Percentiles rank a stretch among this genome's conserved stretches.
Conservation (phyloP, 2,113 vertebrate genomes). For the Pimephales promelas region DNA sequence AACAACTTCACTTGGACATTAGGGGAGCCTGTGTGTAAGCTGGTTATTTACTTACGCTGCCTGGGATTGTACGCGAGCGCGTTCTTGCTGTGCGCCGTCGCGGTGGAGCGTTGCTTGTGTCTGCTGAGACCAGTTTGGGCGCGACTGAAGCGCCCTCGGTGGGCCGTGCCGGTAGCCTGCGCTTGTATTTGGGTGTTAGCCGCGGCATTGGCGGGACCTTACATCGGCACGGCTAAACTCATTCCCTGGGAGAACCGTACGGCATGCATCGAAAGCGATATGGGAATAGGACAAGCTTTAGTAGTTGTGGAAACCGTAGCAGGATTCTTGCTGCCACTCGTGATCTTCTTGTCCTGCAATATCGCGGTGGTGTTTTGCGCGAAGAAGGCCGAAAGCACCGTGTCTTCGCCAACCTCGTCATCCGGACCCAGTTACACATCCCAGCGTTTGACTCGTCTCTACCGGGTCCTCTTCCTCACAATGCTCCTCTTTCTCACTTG, state of each 20-base stretch:
- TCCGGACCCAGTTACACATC: constrained; percentile 32
- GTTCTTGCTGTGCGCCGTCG: constrained; percentile 76
- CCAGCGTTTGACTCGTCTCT: constrained; percentile 69
- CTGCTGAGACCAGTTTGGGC: constrained; percentile 77
- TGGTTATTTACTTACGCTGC: constrained; percentile 72
- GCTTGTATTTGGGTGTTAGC: constrained; percentile 68
- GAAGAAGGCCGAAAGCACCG: constrained; percentile 15
- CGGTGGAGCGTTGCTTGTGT: constrained; percentile 78
- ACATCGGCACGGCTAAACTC: constrained; percentile 61
- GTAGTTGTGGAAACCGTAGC: constrained; percentile 68
- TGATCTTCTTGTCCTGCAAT: constrained; percentile 77
- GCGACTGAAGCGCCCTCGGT: constrained; percentile 66
- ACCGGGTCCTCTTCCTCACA: constrained; percentile 75
- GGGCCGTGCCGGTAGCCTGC: constrained; percentile 74
- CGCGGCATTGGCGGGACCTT: constrained; percentile 65
- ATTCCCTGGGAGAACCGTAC: rapidly evolving
- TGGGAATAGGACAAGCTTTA: constrained; percentile 3
- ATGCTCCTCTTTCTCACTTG: constrained; percentile 80
- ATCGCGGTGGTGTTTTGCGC: constrained; percentile 68
- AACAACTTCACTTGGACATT: constrained; percentile 71
- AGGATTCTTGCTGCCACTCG: constrained; percentile 74
- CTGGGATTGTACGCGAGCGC: constrained; percentile 74
- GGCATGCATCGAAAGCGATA: constrained; percentile 57
- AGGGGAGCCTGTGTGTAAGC: constrained; percentile 58
- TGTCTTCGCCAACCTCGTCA: not conserved